Percentiles rank a stretch among this genome's conserved stretches.
Conservation (phyloP, 2,888 invertebrate genomes). For the Eupeodes latifasciatus region DNA sequence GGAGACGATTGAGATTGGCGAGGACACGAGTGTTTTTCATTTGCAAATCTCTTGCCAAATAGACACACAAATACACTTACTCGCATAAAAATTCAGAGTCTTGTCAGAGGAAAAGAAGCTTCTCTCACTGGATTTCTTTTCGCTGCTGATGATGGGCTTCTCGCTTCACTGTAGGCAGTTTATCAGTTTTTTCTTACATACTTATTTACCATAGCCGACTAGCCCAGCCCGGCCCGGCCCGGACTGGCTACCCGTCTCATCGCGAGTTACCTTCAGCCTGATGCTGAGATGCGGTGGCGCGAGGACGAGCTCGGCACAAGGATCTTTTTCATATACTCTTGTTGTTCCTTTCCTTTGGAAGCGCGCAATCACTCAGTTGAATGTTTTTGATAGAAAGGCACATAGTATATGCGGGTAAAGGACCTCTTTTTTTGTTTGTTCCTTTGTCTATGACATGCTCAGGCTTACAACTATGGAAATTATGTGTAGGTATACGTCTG, state of each 20-base stretch:
- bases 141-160: conserved; percentile 36
- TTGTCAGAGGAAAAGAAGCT: conserved; percentile 35
- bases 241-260: conserved; percentile 22
- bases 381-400: conserved; percentile 75
- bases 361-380: conserved; percentile 72
- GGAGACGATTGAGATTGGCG: conserved; percentile 14
- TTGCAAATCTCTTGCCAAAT: conserved; percentile 76
- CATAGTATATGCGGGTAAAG: conserved; percentile 64
- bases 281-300: neutral
- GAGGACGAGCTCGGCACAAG: conserved; percentile 20
- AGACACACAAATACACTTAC: conserved; percentile 71
- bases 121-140: conserved; percentile 19
- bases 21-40: conserved; percentile 70
- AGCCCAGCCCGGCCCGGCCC: neutral
- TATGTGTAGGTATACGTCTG: neutral
- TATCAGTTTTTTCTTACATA: conserved; percentile 62
- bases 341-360: conserved; percentile 42
- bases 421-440: conserved; percentile 51
- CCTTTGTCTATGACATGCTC: conserved; percentile 41
- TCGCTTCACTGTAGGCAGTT: conserved; percentile 67
- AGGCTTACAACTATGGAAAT: conserved; percentile 7
- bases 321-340: conserved; percentile 31
- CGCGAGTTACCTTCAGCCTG: conserved; percentile 32
- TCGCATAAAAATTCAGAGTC: conserved; percentile 26
- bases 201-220: neutral